Percentiles rank a stretch among this genome's conserved stretches.
Evolutionary conservation across 2,888 invertebrate species (phyloP).

Genomic region (Aporophyla nigra): DNA sequence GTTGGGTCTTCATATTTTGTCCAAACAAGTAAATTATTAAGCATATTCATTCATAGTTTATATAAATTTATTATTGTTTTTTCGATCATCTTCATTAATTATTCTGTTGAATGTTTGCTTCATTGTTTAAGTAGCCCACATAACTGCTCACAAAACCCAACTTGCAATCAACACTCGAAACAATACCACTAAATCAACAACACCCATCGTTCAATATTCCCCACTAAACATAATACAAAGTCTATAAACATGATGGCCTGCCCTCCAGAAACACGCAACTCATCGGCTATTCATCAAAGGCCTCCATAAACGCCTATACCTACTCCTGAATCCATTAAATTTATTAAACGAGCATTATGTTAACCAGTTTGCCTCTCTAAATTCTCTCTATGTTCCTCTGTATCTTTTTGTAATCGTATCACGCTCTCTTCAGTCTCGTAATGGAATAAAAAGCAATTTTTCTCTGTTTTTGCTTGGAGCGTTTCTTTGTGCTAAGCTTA

Average conservation of each 20-base stretch:
- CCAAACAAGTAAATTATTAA: background rate
- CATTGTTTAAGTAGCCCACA: background rate
- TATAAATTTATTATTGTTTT: background rate
- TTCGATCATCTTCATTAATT: background rate
- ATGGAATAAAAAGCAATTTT: slow-evolving; percentile 60
- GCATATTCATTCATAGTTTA: background rate
- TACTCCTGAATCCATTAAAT: slow-evolving; percentile 78
- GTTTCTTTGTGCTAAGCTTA: slow-evolving; percentile 52
- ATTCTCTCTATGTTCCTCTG: slow-evolving; percentile 69
- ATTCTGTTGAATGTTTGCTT: background rate
- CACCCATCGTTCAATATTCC: slow-evolving; percentile 51
- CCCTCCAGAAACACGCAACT: slow-evolving; percentile 74
- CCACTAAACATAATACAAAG: slow-evolving; percentile 34
- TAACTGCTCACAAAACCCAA: background rate
- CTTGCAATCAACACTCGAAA: slow-evolving; percentile 8
- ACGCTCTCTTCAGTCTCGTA: slow-evolving; percentile 40
- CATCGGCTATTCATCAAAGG: slow-evolving; percentile 80
- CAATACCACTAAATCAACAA: slow-evolving; percentile 33
- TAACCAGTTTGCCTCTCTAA: slow-evolving; percentile 66
- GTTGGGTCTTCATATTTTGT: slow-evolving; percentile 8
- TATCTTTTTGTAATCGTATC: slow-evolving; percentile 59
- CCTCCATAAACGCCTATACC: slow-evolving; percentile 61
- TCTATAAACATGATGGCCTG: slow-evolving; percentile 61
- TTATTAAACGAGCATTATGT: slow-evolving; percentile 80
- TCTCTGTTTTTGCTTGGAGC: slow-evolving; percentile 36